Conservation (phyloP, 1,140 invertebrate genomes). For the Marisa cornuarietis region DNA sequence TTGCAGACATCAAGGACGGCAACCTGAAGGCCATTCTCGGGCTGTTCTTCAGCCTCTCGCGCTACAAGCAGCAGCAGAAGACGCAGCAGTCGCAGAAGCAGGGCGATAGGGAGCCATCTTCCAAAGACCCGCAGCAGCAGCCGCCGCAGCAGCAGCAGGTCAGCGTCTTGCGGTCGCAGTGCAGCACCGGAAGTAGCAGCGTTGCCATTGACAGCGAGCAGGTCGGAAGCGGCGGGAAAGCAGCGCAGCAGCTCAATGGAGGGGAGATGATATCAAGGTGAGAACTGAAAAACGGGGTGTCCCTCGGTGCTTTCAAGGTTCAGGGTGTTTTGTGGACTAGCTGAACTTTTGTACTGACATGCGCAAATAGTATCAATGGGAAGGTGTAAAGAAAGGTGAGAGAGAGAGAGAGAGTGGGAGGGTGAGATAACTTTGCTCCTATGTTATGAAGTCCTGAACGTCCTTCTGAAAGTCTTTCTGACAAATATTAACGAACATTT, state of each 20-base stretch:
- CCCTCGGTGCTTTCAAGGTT: no score
- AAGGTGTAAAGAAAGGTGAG: no score
- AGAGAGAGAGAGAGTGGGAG: no score
- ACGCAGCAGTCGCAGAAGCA: conserved; percentile 50
- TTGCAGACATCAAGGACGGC: conserved; percentile 83
- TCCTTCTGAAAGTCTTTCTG: no score
- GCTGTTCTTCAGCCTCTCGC: conserved; percentile 92
- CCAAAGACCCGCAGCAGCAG: conserved; percentile 22
- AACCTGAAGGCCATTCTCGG: conserved; percentile 90
- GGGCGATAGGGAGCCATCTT: conserved; percentile 31
- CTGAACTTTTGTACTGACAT: no score
- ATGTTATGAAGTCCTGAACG: no score
- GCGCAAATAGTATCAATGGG: no score
- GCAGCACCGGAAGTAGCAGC: no score
- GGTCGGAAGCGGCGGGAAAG: conserved; percentile 8
- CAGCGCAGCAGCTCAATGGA: conserved; percentile 45
- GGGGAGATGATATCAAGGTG: conserved; percentile 56
- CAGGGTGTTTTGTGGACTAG: no score
- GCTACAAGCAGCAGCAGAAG: conserved; percentile 88
- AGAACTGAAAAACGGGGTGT: not conserved
- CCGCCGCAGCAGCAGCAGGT: conserved; percentile 27
- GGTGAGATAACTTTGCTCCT: no score
- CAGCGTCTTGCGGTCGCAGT: conserved; percentile 17
- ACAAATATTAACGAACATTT: no score
- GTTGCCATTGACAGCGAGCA: no score